phyloP scores from a whole-genome alignment of 2,888 invertebrate genomes.

The Coremacera marginata region DNA sequence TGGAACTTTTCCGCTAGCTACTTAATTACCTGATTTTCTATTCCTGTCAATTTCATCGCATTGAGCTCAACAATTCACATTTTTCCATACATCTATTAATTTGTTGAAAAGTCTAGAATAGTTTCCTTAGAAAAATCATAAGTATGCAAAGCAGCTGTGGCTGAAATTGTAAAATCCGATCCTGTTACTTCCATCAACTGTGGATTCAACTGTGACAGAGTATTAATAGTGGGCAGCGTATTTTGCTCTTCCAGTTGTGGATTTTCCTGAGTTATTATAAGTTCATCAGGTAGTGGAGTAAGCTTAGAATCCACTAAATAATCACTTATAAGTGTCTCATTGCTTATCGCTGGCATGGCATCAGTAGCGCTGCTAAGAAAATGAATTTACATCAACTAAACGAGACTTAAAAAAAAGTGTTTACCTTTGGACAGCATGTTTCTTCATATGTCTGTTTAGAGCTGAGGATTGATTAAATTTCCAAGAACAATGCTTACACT shows the following conservation, averaged over 20 bases:
- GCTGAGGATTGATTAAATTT: constrained; percentile 58
- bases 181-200: constrained; percentile 18
- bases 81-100: constrained; percentile 15
- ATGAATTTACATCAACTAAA: neutral
- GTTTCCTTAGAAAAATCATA: constrained; percentile 41
- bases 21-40: too few species aligned
- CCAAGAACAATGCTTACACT: constrained; percentile 54
- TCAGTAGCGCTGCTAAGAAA: neutral
- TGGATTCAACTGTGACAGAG: neutral
- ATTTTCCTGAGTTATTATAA: neutral
- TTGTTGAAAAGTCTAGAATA: constrained; percentile 40
- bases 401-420: neutral
- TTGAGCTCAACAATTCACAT: neutral
- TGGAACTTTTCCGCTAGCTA: too few species aligned
- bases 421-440: constrained; percentile 44
- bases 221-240: constrained; percentile 16
- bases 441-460: constrained; percentile 55
- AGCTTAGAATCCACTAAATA: neutral
- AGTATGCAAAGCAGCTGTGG: constrained; percentile 11
- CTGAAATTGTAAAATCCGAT: constrained; percentile 26
- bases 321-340: neutral
- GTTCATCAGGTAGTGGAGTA: neutral
- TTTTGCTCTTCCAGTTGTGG: neutral
- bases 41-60: too few species aligned
- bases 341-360: neutral